These are phyloP conservation scores for Haliclona indistincta DNA, from an alignment of 37 sponge, comb jelly and placozoan genomes.

Conservation along the genomic window DNA sequence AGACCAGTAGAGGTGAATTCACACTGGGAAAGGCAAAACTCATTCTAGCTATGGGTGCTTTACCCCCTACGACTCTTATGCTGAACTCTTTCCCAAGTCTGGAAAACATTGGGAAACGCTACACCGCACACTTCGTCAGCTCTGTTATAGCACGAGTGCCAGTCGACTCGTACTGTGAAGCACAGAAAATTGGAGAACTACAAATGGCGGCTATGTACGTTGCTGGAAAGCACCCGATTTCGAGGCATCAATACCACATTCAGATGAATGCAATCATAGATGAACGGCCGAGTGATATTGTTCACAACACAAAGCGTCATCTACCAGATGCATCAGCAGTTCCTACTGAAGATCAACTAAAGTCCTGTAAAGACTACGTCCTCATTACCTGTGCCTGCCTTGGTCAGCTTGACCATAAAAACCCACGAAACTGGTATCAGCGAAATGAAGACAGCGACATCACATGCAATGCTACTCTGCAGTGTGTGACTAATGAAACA, in stretches of 20 bases:
- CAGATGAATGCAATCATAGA: constrained; percentile 34
- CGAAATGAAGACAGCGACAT: constrained; percentile 25
- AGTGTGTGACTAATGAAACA: constrained; percentile 34
- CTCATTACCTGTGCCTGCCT: constrained; percentile 32
- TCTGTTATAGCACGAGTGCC: constrained; percentile 38
- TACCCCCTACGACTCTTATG: constrained; percentile 41
- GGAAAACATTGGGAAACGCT: constrained; percentile 28
- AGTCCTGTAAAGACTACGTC: constrained; percentile 17
- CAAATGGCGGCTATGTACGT: constrained; percentile 53
- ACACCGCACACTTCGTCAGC: constrained; percentile 51
- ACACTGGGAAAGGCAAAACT: constrained; percentile 23
- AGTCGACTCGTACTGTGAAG: neutral
- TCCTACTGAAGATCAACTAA: neutral
- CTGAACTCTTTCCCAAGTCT: constrained; percentile 46
- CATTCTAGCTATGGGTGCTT: constrained; percentile 47
- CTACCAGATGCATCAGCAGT: constrained; percentile 12
- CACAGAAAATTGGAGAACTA: constrained; percentile 1
- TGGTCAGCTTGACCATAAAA: constrained; percentile 43
- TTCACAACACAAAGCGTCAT: neutral
- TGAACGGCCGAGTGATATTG: constrained; percentile 9
- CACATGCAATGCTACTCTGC: constrained; percentile 34
- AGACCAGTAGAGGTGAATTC: neutral
- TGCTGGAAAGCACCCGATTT: constrained; percentile 18
- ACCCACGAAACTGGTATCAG: constrained; percentile 37
- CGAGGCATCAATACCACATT: constrained; percentile 31